A percentile compares a stretch with the other conserved stretches of the same genome.
Conservation (phyloP, 2,888 invertebrate genomes). For the Cephus sareptanus region DNA sequence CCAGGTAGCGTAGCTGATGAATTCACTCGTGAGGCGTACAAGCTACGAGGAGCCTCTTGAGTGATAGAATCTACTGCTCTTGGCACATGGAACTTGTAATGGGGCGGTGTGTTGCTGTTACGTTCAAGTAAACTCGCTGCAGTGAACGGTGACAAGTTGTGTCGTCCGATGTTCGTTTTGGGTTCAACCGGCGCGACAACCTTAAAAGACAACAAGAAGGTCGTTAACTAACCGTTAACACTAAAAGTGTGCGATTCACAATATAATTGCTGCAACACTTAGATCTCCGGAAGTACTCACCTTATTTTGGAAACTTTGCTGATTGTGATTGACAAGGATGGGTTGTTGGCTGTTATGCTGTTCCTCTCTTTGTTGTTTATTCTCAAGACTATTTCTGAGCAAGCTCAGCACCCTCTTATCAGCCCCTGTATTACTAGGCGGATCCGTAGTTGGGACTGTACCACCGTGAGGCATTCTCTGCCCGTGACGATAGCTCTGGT, state of each 20-base stretch:
- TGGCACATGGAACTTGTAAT: constrained; percentile 75
- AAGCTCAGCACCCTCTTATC: constrained; percentile 79
- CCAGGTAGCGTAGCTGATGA: constrained; percentile 55
- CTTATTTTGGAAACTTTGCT: constrained; percentile 60
- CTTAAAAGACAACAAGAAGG: constrained; percentile 32
- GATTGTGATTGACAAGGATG: constrained; percentile 54
- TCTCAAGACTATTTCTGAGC: constrained; percentile 78
- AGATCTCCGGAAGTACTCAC: constrained; percentile 28
- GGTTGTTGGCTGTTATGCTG: constrained; percentile 58
- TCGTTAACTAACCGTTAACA: neutral
- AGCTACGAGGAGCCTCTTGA: constrained; percentile 55
- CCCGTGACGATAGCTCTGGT: constrained; percentile 32
- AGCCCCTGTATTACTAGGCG: constrained; percentile 67
- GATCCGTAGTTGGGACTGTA: constrained; percentile 30
- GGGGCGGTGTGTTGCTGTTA: constrained; percentile 66
- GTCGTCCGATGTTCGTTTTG: constrained; percentile 68
- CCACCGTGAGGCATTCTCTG: constrained; percentile 11
- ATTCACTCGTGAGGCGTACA: constrained; percentile 56
- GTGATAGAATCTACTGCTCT: constrained; percentile 77
- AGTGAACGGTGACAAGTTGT: constrained; percentile 71
- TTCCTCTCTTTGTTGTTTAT: constrained; percentile 66
- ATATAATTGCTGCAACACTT: constrained; percentile 10
- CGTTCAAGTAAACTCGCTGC: constrained; percentile 69
- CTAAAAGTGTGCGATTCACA: neutral
- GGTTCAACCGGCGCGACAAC: constrained; percentile 61